Percentiles rank a stretch among this genome's conserved stretches.
Evolutionary conservation across 1,140 invertebrate species (phyloP).

Genomic region (Theocolax elegans): DNA sequence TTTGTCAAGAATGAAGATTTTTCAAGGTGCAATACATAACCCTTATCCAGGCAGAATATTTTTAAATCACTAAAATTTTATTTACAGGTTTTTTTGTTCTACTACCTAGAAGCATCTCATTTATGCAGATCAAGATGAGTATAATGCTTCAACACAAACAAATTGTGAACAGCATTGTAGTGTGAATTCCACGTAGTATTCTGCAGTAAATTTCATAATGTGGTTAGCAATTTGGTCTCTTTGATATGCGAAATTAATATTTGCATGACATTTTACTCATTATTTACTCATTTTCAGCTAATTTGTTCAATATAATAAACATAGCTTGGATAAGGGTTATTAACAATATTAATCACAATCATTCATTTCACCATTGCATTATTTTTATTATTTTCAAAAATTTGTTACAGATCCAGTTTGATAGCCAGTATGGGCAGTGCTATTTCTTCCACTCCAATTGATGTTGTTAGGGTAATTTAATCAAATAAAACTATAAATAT

Average conservation of each 20-base stretch:
- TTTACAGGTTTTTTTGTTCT: slow-evolving; percentile 27
- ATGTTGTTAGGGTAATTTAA: slow-evolving; percentile 86
- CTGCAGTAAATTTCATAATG: not conserved
- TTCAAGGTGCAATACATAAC: not conserved
- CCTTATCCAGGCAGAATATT: slow-evolving; percentile 33
- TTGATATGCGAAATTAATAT: not conserved
- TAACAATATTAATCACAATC: not conserved
- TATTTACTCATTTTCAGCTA: slow-evolving; percentile 24
- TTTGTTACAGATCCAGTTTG: slow-evolving; percentile 82
- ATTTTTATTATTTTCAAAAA: slow-evolving; percentile 29
- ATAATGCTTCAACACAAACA: not conserved
- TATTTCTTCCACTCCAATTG: slow-evolving; percentile 92
- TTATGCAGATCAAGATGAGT: slow-evolving; percentile 10
- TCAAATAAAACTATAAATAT: not conserved
- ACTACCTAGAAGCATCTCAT: not conserved
- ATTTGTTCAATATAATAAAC: slow-evolving; percentile 12
- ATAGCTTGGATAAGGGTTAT: slow-evolving; percentile 54
- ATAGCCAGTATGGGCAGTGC: slow-evolving; percentile 93
- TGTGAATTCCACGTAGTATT: not conserved
- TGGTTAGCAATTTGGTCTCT: too few relatives aligned
- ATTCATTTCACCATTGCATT: not conserved
- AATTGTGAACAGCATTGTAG: not conserved
- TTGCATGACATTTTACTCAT: not conserved
- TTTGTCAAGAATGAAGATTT: slow-evolving; percentile 4
- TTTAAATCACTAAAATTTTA: slow-evolving; percentile 17